Conservation (phyloP, 1,140 invertebrate genomes). For the Coenobita brevimanus region DNA sequence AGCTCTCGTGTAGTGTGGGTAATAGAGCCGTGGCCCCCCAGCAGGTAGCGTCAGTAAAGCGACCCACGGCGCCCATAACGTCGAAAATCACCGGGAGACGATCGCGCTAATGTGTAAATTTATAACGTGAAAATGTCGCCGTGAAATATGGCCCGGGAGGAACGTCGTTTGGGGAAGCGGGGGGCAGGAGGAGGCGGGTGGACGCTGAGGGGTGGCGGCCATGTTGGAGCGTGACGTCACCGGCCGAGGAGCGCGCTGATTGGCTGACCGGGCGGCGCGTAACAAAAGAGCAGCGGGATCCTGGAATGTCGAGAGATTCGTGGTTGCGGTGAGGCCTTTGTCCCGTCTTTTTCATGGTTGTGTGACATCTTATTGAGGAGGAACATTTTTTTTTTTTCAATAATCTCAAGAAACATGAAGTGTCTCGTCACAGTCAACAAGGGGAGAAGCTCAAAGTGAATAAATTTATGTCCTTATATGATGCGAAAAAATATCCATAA, state of each 20-base stretch:
- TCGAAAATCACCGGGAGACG: constrained; percentile 17
- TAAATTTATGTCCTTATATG: too few relatives aligned
- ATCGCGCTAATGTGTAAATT: constrained; percentile 52
- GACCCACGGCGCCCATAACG: constrained; percentile 25
- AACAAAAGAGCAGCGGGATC: constrained; percentile 62
- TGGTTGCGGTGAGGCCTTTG: constrained; percentile 38
- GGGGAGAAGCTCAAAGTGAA: too few relatives aligned
- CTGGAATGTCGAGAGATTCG: constrained; percentile 46
- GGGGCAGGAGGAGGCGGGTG: not conserved
- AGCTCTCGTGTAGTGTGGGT: not conserved
- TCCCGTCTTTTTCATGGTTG: constrained; percentile 21
- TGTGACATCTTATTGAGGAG: constrained; percentile 41
- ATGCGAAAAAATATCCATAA: too few relatives aligned
- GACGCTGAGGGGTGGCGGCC: constrained; percentile 1
- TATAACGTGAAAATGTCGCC: constrained; percentile 60
- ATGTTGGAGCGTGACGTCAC: constrained; percentile 51
- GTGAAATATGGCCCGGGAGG: constrained; percentile 14
- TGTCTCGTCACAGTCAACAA: too few relatives aligned
- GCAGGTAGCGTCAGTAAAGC: not conserved
- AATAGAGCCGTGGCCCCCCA: constrained; percentile 8
- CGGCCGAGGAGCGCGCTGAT: not conserved
- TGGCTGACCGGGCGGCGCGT: not conserved
- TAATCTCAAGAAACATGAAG: too few relatives aligned
- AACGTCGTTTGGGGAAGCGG: not conserved
- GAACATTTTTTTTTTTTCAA: constrained; percentile 6